A percentile compares a stretch with the other conserved stretches of the same genome.
Conservation (phyloP, 2,113 vertebrate species). For the Pelmatolapia mariae region DNA sequence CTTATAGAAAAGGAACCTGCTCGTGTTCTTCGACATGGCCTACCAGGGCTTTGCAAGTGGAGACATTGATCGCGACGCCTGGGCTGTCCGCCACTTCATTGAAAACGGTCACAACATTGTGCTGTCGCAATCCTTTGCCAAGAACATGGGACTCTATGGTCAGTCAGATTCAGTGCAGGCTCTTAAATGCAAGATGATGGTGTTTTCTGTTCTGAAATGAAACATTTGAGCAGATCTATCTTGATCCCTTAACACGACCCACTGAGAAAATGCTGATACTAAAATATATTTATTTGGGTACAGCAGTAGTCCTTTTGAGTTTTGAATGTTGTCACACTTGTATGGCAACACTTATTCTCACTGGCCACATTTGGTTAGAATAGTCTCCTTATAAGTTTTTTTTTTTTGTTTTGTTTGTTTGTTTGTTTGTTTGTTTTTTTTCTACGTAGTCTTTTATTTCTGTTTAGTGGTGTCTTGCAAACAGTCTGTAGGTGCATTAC, state of each 20-base stretch:
- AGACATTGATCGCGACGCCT: constrained; percentile 89
- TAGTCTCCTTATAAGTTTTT: not conserved
- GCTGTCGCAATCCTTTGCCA: constrained; percentile 92
- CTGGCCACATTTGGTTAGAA: not conserved
- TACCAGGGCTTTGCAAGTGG: constrained; percentile 98
- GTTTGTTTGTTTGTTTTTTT: no score
- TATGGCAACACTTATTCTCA: not conserved
- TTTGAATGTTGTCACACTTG: not conserved
- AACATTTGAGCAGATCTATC: not conserved
- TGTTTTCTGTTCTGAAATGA: not conserved
- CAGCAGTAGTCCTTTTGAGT: not conserved
- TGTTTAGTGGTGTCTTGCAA: not conserved
- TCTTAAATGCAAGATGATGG: not conserved
- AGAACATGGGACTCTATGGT: constrained; percentile 99
- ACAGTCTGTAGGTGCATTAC: not conserved
- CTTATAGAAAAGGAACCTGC: constrained; percentile 87
- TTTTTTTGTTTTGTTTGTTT: no score
- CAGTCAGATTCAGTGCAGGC: constrained; percentile 46
- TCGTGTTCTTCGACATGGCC: constrained; percentile 97
- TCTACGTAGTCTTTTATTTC: not conserved
- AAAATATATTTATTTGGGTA: not conserved
- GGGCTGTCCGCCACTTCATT: constrained; percentile 94
- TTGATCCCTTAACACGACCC: not conserved
- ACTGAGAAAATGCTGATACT: not conserved
- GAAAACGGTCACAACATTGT: constrained; percentile 89